Conservation (phyloP, 2,797 vertebrate genomes). For the Rhinichthys osculus region DNA sequence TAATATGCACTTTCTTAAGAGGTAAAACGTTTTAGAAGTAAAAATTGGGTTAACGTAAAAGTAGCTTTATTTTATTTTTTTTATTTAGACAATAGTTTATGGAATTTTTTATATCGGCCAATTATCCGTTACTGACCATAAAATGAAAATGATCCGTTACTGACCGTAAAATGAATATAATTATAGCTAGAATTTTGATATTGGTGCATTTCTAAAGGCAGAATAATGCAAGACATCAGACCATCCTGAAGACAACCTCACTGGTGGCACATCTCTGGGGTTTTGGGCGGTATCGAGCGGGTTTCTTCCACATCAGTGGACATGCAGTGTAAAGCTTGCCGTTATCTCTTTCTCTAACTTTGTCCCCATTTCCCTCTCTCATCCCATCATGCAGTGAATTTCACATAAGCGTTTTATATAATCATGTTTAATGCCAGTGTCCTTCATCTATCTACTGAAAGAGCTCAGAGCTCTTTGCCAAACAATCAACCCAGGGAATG, state of each 20-base stretch:
- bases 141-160: background rate
- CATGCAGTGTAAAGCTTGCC: background rate
- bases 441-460: conserved; percentile 11
- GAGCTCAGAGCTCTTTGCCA: conserved; percentile 35
- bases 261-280: background rate
- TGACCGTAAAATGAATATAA: background rate
- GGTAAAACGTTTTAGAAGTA: background rate
- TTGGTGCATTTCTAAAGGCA: background rate
- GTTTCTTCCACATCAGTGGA: conserved; percentile 2
- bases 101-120: background rate
- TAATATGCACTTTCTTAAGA: too few relatives aligned
- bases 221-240: background rate
- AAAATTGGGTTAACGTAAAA: too few relatives aligned
- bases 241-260: background rate
- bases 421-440: conserved; percentile 30
- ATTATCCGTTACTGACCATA: background rate
- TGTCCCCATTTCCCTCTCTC: conserved; percentile 3
- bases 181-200: background rate
- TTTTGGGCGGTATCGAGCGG: background rate
- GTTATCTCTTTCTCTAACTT: conserved; percentile 13
- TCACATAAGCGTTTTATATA: conserved; percentile 23
- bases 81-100: too few relatives aligned
- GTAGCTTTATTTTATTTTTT: too few relatives aligned
- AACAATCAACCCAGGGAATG: conserved; percentile 12
- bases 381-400: conserved; percentile 8